These are phyloP conservation scores for Eulemur mongoz DNA, from an alignment of 2,797 vertebrate genomes.

Conservation along the genomic window DNA sequence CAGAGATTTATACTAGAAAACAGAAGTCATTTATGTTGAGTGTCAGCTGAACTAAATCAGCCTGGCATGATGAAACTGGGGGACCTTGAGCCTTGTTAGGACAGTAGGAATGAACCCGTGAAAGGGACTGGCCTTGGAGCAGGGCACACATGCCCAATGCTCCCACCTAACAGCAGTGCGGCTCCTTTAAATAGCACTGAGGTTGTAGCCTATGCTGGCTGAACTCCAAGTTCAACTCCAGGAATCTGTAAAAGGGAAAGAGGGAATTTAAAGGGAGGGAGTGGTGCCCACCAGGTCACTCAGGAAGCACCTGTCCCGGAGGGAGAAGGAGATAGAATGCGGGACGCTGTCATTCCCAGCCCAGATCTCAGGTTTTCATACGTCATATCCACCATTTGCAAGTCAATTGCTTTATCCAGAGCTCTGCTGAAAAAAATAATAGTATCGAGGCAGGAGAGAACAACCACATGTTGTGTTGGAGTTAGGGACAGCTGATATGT, in stretches of 20 bases:
- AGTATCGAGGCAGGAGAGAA: not conserved
- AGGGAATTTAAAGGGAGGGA: not conserved
- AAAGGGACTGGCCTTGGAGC: not conserved
- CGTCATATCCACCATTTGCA: not conserved
- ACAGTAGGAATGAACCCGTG: not conserved
- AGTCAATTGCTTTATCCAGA: not conserved
- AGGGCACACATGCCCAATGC: no score
- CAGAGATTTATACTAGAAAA: constrained; percentile 63
- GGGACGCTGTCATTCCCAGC: no score
- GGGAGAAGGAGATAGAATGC: not conserved
- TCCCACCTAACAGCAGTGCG: not conserved
- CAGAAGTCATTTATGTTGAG: not conserved
- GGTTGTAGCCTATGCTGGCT: not conserved
- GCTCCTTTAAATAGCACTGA: no score
- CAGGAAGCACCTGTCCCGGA: not conserved
- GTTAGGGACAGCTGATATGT: no score
- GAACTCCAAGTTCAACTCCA: not conserved
- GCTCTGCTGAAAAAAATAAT: not conserved
- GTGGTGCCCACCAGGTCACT: not conserved
- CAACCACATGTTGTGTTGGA: not conserved
- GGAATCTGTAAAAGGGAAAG: not conserved
- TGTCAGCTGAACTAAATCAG: constrained; percentile 5
- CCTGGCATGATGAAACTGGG: not conserved
- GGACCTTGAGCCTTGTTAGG: not conserved
- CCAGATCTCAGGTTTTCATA: not conserved